A percentile compares a stretch with the other conserved stretches of the same genome.
These are phyloP conservation scores for Ptilodon capucinus DNA, from an alignment of 2,888 invertebrate species.

Conservation along the genomic window DNA sequence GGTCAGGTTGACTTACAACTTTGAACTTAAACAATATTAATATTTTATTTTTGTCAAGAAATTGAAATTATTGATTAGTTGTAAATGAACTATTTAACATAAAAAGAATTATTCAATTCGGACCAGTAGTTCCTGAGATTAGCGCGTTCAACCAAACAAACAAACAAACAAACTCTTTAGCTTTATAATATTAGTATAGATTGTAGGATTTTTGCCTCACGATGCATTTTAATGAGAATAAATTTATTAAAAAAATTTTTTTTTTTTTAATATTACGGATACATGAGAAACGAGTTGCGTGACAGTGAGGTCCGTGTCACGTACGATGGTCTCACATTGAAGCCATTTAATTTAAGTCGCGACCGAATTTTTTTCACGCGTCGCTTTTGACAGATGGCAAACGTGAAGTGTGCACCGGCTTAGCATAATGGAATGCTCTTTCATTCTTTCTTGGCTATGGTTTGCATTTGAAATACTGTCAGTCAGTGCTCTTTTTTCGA, in stretches of 20 bases:
- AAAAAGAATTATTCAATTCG: too few relatives aligned
- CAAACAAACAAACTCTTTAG: too few relatives aligned
- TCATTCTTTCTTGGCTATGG: background rate
- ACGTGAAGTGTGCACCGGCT: constrained; percentile 25
- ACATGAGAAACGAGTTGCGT: constrained; percentile 6
- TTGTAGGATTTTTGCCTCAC: background rate
- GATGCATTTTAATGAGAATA: background rate
- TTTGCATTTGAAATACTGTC: background rate
- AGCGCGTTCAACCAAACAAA: too few relatives aligned
- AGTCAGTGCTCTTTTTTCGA: background rate
- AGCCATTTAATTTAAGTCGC: constrained; percentile 35
- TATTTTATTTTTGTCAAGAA: background rate
- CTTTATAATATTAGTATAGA: too few relatives aligned
- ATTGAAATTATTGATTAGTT: too few relatives aligned
- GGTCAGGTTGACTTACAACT: constrained; percentile 16
- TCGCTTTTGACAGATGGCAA: constrained; percentile 38
- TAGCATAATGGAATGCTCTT: background rate
- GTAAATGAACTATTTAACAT: too few relatives aligned
- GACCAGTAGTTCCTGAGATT: too few relatives aligned
- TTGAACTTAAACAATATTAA: background rate
- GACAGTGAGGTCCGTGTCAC: constrained; percentile 17
- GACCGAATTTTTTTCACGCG: constrained; percentile 35
- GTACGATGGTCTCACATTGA: constrained; percentile 34
- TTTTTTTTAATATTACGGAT: background rate
- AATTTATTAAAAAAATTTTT: background rate